Percentiles rank a stretch among this genome's conserved stretches.
Evolutionary conservation across 2,113 vertebrate genomes (phyloP).

Genomic region (Siniperca knerii): DNA sequence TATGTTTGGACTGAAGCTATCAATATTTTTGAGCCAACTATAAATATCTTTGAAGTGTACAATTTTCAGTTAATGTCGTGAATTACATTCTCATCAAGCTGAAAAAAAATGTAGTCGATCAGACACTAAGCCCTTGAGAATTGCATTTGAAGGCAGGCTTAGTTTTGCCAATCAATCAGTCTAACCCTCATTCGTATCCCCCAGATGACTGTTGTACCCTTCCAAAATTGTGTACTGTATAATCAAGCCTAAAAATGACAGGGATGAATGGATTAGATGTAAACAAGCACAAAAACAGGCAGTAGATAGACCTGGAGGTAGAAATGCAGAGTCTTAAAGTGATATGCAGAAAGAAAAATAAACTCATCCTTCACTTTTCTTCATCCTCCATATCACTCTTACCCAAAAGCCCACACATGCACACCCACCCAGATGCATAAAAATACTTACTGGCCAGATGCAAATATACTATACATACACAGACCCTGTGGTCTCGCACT

Average conservation of each 20-base stretch:
- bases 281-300: background rate
- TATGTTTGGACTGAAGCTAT: background rate
- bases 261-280: background rate
- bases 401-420: slow-evolving; percentile 52
- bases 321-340: background rate
- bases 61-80: background rate
- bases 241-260: background rate
- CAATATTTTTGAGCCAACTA: background rate
- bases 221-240: background rate
- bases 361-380: slow-evolving; percentile 2
- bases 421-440: slow-evolving; percentile 40
- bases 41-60: background rate
- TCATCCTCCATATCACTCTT: background rate
- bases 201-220: background rate
- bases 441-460: slow-evolving; percentile 50
- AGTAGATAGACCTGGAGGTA: background rate
- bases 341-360: slow-evolving; percentile 2
- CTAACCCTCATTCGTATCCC: background rate
- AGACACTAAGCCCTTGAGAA: background rate
- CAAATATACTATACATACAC: slow-evolving; percentile 42
- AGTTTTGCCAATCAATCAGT: background rate
- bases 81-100: slow-evolving; percentile 5
- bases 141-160: background rate
- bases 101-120: background rate
- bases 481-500: slow-evolving; percentile 28